Evolutionary conservation across 2,888 invertebrate species (phyloP).

Genomic region (Ceramica pisi): DNA sequence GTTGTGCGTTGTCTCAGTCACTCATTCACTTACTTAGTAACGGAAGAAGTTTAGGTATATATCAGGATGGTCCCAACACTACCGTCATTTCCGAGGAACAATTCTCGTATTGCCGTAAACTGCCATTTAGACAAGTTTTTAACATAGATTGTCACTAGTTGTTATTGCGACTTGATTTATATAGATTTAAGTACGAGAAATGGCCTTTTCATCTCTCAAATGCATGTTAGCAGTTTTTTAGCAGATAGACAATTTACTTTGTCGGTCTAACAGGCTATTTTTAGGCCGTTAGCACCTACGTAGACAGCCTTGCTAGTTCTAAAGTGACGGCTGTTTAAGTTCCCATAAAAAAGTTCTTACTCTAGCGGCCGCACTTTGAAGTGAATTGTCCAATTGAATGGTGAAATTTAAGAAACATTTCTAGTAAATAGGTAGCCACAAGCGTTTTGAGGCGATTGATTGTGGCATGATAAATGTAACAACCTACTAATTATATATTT

Average conservation of each 20-base stretch:
- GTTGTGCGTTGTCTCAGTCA: too few species aligned
- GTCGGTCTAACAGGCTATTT: conserved; percentile 46
- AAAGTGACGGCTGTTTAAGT: conserved; percentile 38
- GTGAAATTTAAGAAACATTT: conserved; percentile 3
- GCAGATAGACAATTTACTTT: conserved; percentile 45
- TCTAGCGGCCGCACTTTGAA: conserved; percentile 37
- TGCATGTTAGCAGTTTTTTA: neutral
- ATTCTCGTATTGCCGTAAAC: too few species aligned
- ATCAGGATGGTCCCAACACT: too few species aligned
- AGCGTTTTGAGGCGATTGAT: neutral
- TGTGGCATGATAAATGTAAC: neutral
- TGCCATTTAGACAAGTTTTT: neutral
- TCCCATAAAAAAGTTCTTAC: conserved; percentile 46
- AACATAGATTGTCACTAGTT: too few species aligned
- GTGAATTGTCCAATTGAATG: conserved; percentile 31
- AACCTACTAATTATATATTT: too few species aligned
- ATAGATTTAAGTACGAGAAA: too few species aligned
- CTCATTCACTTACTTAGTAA: too few species aligned
- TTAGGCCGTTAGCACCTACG: conserved; percentile 29
- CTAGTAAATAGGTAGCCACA: neutral
- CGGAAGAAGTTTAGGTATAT: too few species aligned
- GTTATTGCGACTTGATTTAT: too few species aligned
- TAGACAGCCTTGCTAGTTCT: conserved; percentile 22
- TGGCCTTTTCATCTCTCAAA: conserved; percentile 1
- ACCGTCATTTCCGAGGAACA: neutral